Conservation (phyloP, 2,888 invertebrate species). For the Keiferia lycopersicella region DNA sequence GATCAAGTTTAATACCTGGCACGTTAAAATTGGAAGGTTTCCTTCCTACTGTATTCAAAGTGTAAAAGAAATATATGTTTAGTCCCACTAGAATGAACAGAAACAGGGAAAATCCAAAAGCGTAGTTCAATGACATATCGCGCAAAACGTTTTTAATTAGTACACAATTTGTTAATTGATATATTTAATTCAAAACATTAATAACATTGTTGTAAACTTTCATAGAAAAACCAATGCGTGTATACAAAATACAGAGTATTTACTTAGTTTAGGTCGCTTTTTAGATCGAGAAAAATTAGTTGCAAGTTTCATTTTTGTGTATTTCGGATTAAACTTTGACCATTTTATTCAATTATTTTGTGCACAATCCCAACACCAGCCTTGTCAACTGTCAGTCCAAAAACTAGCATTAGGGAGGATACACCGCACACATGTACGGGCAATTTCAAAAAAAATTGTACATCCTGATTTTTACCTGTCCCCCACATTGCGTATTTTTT, state of each 20-base stretch:
- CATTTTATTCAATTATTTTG: background rate
- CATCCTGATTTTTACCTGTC: no score
- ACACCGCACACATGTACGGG: background rate
- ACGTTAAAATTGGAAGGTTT: slow-evolving; percentile 49
- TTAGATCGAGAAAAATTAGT: background rate
- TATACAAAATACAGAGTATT: background rate
- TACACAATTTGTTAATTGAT: background rate
- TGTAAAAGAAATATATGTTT: slow-evolving; percentile 73
- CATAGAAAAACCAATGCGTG: background rate
- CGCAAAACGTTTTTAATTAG: background rate
- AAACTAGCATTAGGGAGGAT: background rate
- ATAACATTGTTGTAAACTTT: background rate
- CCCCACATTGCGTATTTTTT: no score
- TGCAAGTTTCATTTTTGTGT: background rate
- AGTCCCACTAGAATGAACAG: slow-evolving; percentile 65
- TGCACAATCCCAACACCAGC: background rate
- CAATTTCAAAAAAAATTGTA: no score
- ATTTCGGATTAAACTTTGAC: background rate
- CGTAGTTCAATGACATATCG: slow-evolving; percentile 70
- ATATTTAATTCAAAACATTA: background rate
- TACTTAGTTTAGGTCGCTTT: background rate
- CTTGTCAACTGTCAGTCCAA: background rate
- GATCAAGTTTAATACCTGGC: slow-evolving; percentile 55
- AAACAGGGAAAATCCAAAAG: slow-evolving; percentile 71
- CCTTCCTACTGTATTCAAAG: slow-evolving; percentile 54